Evolutionary conservation across 2,888 invertebrate genomes (phyloP).

Genomic region (Germaria angustata): DNA sequence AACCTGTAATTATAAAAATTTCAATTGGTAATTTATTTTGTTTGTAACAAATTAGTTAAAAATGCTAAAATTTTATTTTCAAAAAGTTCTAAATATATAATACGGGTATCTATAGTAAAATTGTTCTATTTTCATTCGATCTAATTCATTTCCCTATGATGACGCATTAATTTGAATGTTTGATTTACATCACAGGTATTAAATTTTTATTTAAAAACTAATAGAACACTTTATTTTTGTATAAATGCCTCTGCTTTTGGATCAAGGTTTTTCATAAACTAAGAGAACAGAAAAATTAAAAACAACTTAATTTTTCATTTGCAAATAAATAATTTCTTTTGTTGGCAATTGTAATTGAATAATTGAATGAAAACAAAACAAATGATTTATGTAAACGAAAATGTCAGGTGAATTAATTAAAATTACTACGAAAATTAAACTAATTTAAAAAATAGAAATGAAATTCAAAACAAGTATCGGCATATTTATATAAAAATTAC

Average conservation of each 20-base stretch:
- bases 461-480: background rate
- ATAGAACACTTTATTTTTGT: conserved; percentile 25
- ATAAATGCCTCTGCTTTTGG: conserved; percentile 36
- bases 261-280: conserved; percentile 50
- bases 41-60: no score
- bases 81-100: no score
- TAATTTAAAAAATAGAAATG: conserved; percentile 44
- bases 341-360: background rate
- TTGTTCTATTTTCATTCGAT: background rate
- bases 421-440: conserved; percentile 18
- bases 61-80: no score
- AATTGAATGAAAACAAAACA: background rate
- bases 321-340: conserved; percentile 47
- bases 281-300: conserved; percentile 47
- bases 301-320: conserved; percentile 53
- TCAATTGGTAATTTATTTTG: no score
- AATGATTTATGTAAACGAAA: conserved; percentile 39
- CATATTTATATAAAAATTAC: conserved; percentile 7
- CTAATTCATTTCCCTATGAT: background rate
- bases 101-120: no score
- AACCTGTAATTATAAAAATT: conserved; percentile 18
- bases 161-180: background rate
- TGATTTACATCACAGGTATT: conserved; percentile 22
- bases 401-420: conserved; percentile 41
- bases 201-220: background rate